Conservation (phyloP, 2,797 vertebrate species). For the Pygocentrus nattereri region DNA sequence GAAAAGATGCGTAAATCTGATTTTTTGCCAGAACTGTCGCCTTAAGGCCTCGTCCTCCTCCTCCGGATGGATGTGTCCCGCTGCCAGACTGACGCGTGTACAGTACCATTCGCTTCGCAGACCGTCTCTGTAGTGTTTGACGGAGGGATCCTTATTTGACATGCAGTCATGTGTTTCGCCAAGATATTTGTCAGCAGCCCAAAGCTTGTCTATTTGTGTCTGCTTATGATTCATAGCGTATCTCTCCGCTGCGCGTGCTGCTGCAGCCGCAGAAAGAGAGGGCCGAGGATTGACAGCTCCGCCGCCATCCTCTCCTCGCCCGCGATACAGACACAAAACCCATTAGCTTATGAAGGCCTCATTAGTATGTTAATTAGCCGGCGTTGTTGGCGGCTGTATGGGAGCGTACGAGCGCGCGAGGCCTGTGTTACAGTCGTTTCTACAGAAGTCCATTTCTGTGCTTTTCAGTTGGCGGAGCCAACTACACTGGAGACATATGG, state of each 20-base stretch:
- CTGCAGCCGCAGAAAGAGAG: background rate
- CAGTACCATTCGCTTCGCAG: background rate
- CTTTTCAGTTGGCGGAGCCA: background rate
- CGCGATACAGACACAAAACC: slow-evolving; percentile 56
- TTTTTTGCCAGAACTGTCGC: background rate
- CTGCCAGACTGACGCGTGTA: background rate
- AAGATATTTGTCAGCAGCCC: background rate
- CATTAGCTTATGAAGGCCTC: slow-evolving; percentile 58
- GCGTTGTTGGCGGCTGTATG: slow-evolving; percentile 34
- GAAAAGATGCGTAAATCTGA: background rate
- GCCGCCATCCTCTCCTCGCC: slow-evolving; percentile 25
- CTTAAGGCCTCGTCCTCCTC: background rate
- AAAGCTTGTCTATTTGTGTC: slow-evolving; percentile 11
- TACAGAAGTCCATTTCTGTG: background rate
- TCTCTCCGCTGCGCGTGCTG: background rate
- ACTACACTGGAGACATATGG: slow-evolving; percentile 6
- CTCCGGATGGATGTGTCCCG: background rate
- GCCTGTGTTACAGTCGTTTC: background rate
- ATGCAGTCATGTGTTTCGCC: background rate
- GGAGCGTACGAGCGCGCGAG: slow-evolving; percentile 34
- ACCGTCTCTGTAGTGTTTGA: background rate
- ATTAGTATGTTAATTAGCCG: slow-evolving; percentile 74
- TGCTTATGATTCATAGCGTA: slow-evolving; percentile 1
- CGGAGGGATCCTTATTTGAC: slow-evolving; percentile 13
- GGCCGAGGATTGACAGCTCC: background rate